Base-by-base conservation (phyloP, 1,140 invertebrate genomes). In the Vollenhovia emeryi region DNA sequence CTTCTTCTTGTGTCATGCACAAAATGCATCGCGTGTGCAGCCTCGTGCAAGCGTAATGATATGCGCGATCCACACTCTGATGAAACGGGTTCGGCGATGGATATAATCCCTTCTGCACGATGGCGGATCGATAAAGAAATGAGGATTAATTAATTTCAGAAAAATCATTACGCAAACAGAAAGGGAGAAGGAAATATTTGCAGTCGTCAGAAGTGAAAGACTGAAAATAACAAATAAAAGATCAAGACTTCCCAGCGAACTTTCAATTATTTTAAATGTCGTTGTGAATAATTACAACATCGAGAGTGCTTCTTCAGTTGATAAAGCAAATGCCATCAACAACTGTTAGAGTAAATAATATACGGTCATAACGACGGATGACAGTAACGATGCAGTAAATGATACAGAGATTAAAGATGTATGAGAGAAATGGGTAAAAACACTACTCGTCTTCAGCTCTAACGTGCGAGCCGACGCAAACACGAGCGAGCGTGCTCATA, bases 1-100 rank as follows among this genome's bases (percentile, higher is more conserved):
- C 64, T 59, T 71, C 66, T 71, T 82, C 66, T 57, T 82, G 78
- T 48, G 21, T 43, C 57, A 59, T 64, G 40, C 50, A 30, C 15
- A n/a, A 79, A 36, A 71, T 45, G 50, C 66, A 8, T 71, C 66
- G 50, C 11, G 36, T 43, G 33, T 55, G 50, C 62, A 69, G 40
- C 33, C 9, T 36, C 33, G 43, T 45, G 33, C 78, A 55, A 57
- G 64, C n/a, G 6, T 71, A 43, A 82, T 30, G 50, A 82, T 24
- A 59, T 45, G 50, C 33, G 36, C 36, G 8, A 82, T 82, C 36
- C 48, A 55, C 36, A 62, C 21, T 11, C 36, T 18, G 78, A 82
- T 82, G 64, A 71, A 36, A 71, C 36, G 40, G 24, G 4, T 80
- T 82, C 36, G 30, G n/a, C 18, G 48, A 33, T 71, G 66, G 3